phyloP scores from a whole-genome alignment of 2,113 vertebrate species.

The Gambusia affinis region DNA sequence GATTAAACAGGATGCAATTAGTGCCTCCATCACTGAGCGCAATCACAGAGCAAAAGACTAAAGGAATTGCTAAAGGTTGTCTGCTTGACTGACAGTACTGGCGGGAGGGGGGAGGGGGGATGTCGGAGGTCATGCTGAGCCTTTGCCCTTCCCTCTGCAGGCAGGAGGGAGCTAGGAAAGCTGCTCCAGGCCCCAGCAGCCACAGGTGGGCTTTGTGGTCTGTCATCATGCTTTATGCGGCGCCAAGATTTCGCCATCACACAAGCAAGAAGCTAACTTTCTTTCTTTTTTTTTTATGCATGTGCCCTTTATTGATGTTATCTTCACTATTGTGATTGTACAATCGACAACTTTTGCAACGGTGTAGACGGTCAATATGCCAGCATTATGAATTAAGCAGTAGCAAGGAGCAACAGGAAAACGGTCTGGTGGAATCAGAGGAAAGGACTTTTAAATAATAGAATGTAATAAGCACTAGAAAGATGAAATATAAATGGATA shows the following conservation, averaged over 20 bases:
- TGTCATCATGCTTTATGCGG: slow-evolving; percentile 1
- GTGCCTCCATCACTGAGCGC: slow-evolving; percentile 5
- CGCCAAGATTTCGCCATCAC: background rate
- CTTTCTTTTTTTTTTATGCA: background rate
- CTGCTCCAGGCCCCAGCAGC: slow-evolving; percentile 22
- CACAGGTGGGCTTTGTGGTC: slow-evolving; percentile 60
- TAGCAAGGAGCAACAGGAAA: background rate
- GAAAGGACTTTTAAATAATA: background rate
- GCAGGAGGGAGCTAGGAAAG: slow-evolving; percentile 44
- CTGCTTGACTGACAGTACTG: slow-evolving; percentile 63
- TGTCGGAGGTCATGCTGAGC: slow-evolving; percentile 59
- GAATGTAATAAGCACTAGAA: too few relatives aligned
- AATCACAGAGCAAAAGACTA: slow-evolving; percentile 3
- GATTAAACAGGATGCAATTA: slow-evolving; percentile 28
- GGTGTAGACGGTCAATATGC: background rate
- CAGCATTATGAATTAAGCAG: background rate
- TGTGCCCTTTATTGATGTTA: background rate
- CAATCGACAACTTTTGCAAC: background rate
- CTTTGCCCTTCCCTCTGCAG: slow-evolving; percentile 65
- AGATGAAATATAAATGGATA: too few relatives aligned
- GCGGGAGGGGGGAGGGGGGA: slow-evolving; percentile 38
- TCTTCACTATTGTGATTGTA: background rate
- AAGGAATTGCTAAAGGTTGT: background rate
- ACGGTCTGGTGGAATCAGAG: background rate
- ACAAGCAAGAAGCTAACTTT: background rate